Evolutionary conservation across 2,113 vertebrate species (phyloP), one percentile per base, ranked within the genome.

Genomic region (Manacus vitellinus): DNA sequence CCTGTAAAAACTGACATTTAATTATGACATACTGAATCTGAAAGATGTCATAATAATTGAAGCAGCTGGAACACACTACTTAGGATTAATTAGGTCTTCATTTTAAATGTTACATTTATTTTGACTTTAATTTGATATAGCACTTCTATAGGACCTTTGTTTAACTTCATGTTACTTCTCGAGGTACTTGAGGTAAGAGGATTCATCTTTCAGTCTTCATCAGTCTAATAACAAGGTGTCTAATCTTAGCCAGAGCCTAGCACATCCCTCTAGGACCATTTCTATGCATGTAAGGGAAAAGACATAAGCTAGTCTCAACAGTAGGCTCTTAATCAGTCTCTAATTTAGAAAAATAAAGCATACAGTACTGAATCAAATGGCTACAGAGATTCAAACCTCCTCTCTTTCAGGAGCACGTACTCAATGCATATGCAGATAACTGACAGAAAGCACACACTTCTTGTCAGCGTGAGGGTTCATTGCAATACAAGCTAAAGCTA

Each of bases 1-100:
- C 75, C 85, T 92, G 35, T 73, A 90, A 79, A 88, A 94, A 55
- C n/a, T 88, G 63, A 41, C 52, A 66, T 85, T 80, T 90, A 93
- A n/a, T 83, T 86, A 84, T 1, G 1, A 41, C n/a, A 65, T 28
- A 61, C 31, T 54, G n/a, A 73, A 82, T 61, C 51, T 83, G 59
- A 92, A 90, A 86, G 72, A 88, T 77, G 75, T 70, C 39, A 77
- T 43, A 43, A 92, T 58, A 92, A 96, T 68, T 41, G 31, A 86
- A 84, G 21, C 63, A 67, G 65, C 6, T 86, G 46, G 33, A 84
- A 88, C 49, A 88, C 16, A 37, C 14, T 67, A 63, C 83, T 68
- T 74, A 84, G 37, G 25, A 81, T 62, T 8, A 90, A 70, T 77
- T 44, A 85, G 4, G 11, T 67, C 27, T 43, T 54, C 3, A 67